Evolutionary conservation across 2,888 invertebrate species (phyloP), one percentile per base, ranked within the genome.

Genomic region (Ischnura elegans): DNA sequence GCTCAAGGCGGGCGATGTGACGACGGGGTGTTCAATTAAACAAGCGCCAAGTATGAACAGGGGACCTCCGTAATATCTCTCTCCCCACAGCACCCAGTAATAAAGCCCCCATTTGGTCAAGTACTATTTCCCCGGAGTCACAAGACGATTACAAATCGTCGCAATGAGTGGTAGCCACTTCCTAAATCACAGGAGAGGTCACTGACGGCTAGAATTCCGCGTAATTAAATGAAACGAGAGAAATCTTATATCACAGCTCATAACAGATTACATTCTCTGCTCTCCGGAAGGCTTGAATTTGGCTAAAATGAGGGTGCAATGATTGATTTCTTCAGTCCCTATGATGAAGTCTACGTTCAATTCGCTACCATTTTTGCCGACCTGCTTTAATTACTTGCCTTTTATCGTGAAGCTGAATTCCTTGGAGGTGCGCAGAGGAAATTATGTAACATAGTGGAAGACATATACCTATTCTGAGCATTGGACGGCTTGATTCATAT

Each of bases 91-190:
- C 51, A n/a, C n/a, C 51, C 19, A 19, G 51, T n/a, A 61, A 61
- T 61, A 25, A 61, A 76, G 29, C 76, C 76, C 76, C 76, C 36
- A 36, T 2, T 10, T 36, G 76, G 76, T 36, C 76, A 76, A 76
- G 76, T 76, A 76, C 76, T 76, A 76, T 76, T 76, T 76, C 36
- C 76, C 76, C 76, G 76, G 29, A 36, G 76, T 76, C 76, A 76
- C 76, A 2, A n/a, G 36, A 5, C 61, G 61, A 61, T 61, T 76
- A 76, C 16, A 76, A 76, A 36, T 76, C 13, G 76, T 36, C 76
- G 76, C 76, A 76, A 36, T 76, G 36, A 0, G 29, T 36, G 13
- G 36, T 13, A 76, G 76, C 36, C 2, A 76, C 76, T 76, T 36
- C 76, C 76, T 76, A 76, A 76, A 13, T 76, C 36, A 36, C n/a